Conservation (phyloP, 2,888 invertebrate species). For the Anorthoa munda region DNA sequence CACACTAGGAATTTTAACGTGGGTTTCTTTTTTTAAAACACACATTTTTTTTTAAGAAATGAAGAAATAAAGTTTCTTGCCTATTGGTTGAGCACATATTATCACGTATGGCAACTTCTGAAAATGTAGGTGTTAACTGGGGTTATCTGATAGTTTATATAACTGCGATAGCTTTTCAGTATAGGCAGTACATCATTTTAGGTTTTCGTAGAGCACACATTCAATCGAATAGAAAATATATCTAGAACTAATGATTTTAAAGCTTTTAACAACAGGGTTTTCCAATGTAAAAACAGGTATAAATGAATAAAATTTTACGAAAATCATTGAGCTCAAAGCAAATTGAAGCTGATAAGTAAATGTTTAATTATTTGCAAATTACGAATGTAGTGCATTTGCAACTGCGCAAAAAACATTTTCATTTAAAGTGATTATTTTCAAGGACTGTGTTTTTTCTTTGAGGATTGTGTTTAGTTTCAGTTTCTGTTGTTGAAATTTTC, state of each 20-base stretch:
- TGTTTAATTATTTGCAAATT: constrained; percentile 41
- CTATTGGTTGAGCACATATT: too few relatives aligned
- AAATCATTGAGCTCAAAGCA: constrained; percentile 26
- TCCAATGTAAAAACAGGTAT: not conserved
- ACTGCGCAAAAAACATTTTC: constrained; percentile 41
- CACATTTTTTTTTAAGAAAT: too few relatives aligned
- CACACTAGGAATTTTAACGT: too few relatives aligned
- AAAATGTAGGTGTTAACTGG: too few relatives aligned
- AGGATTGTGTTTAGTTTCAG: too few relatives aligned
- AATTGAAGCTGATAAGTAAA: constrained; percentile 25
- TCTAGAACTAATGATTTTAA: not conserved
- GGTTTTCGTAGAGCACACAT: not conserved
- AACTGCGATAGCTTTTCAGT: too few relatives aligned
- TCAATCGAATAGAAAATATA: not conserved
- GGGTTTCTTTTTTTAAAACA: too few relatives aligned
- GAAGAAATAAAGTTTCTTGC: too few relatives aligned
- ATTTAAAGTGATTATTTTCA: constrained; percentile 37
- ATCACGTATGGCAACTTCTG: too few relatives aligned
- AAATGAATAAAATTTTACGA: not conserved
- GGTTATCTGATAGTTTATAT: too few relatives aligned
- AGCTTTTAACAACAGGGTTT: not conserved
- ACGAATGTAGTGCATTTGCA: constrained; percentile 25
- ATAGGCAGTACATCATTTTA: too few relatives aligned
- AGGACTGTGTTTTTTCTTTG: too few relatives aligned
- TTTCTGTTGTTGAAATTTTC: constrained; percentile 17